These are phyloP conservation scores for Phyllotreta cruciferae DNA, from an alignment of 2,888 invertebrate species.

Conservation along the genomic window DNA sequence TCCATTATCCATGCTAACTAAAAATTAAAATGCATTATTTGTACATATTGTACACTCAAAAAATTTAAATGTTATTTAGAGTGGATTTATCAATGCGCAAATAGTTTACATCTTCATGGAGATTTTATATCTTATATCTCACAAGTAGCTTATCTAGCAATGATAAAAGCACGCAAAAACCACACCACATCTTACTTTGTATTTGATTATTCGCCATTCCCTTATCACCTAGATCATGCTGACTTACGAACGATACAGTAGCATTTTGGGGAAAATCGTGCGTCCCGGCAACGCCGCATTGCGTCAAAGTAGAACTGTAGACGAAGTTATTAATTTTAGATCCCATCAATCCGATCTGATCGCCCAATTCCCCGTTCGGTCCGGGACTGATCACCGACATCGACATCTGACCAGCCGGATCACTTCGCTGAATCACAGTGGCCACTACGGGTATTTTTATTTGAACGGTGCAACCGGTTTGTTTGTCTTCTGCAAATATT, in stretches of 20 bases:
- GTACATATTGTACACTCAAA: slow-evolving; percentile 2
- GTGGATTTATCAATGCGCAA: no score
- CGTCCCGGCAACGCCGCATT: slow-evolving; percentile 5
- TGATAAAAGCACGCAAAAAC: neutral
- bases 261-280: slow-evolving; percentile 15
- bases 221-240: no score
- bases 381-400: slow-evolving; percentile 58
- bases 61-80: neutral
- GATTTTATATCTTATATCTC: no score
- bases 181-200: neutral
- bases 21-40: no score
- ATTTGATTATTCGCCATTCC: no score
- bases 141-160: no score
- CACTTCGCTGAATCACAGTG: slow-evolving; percentile 57
- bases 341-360: slow-evolving; percentile 32
- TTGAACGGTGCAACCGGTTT: slow-evolving; percentile 54
- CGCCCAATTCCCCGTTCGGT: slow-evolving; percentile 45
- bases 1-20: slow-evolving; percentile 12
- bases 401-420: slow-evolving; percentile 53
- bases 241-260: neutral
- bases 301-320: slow-evolving; percentile 40
- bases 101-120: no score
- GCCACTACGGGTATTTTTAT: slow-evolving; percentile 60
- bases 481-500: slow-evolving; percentile 33
- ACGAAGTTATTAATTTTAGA: slow-evolving; percentile 38